These are phyloP conservation scores for Rhea americana DNA, from an alignment of 2,113 vertebrate species.

Conservation along the genomic window DNA sequence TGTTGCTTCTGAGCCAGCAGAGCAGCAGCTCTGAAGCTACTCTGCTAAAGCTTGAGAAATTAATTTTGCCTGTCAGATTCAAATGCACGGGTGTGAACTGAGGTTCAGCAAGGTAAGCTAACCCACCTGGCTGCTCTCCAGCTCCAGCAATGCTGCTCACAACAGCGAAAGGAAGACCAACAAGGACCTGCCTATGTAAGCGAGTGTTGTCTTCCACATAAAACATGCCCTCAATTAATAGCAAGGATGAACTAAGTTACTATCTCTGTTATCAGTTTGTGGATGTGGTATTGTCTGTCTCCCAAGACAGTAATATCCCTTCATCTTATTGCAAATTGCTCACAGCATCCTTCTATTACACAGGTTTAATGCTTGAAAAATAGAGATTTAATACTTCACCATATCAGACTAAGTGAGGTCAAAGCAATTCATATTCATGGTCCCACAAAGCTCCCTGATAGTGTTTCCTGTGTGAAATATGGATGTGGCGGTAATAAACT, in stretches of 20 bases:
- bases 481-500: neutral
- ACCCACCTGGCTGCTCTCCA: constrained; percentile 36
- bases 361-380: constrained; percentile 62
- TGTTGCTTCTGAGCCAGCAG: neutral
- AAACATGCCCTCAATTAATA: constrained; percentile 55
- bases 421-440: constrained; percentile 62
- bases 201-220: constrained; percentile 40
- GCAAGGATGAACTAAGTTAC: constrained; percentile 46
- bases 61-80: constrained; percentile 73
- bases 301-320: constrained; percentile 70
- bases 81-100: neutral
- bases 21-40: constrained; percentile 48
- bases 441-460: constrained; percentile 25
- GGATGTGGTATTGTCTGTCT: constrained; percentile 71
- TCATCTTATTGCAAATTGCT: constrained; percentile 68
- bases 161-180: neutral
- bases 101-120: constrained; percentile 40
- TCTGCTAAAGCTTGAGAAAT: constrained; percentile 68
- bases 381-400: constrained; percentile 63
- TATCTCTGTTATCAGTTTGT: constrained; percentile 66
- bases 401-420: constrained; percentile 66
- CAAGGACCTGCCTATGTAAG: neutral
- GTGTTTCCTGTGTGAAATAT: neutral
- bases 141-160: neutral
- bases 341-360: constrained; percentile 61